Conservation (phyloP, 30 jellyfish, hydroid and myxozoan species). For the Hydractinia symbiolongicarpus region DNA sequence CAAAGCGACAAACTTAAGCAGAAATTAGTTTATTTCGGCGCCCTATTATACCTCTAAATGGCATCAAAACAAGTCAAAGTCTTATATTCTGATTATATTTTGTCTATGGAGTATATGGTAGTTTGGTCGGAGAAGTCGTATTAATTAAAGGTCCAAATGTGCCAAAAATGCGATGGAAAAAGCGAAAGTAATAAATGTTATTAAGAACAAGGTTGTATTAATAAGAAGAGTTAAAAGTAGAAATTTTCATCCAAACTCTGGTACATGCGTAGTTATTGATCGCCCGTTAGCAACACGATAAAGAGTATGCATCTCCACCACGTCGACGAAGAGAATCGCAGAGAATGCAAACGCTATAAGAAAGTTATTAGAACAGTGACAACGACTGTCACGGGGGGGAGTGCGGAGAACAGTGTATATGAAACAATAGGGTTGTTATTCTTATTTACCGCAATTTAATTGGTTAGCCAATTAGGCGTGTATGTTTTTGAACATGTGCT, state of each 20-base stretch:
- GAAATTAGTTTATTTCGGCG: too few species aligned
- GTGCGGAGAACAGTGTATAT: background rate
- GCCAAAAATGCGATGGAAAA: background rate
- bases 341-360: background rate
- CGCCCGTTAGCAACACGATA: background rate
- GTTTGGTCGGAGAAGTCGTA: background rate
- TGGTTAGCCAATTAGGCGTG: too few species aligned
- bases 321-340: background rate
- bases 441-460: too few species aligned
- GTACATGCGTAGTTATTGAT: background rate
- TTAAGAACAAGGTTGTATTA: background rate
- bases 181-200: background rate
- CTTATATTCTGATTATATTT: too few species aligned
- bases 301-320: background rate
- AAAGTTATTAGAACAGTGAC: background rate
- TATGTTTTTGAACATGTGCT: too few species aligned
- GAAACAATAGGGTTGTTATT: background rate
- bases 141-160: background rate
- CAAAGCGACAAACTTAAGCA: too few species aligned
- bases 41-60: too few species aligned
- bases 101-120: too few species aligned
- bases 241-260: background rate
- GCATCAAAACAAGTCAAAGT: too few species aligned
- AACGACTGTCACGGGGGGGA: slow-evolving; percentile 4
- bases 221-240: background rate